A percentile compares a stretch with the other conserved stretches of the same genome.
phyloP scores from a whole-genome alignment of 2,113 vertebrate genomes.

The Pygoscelis adeliae region DNA sequence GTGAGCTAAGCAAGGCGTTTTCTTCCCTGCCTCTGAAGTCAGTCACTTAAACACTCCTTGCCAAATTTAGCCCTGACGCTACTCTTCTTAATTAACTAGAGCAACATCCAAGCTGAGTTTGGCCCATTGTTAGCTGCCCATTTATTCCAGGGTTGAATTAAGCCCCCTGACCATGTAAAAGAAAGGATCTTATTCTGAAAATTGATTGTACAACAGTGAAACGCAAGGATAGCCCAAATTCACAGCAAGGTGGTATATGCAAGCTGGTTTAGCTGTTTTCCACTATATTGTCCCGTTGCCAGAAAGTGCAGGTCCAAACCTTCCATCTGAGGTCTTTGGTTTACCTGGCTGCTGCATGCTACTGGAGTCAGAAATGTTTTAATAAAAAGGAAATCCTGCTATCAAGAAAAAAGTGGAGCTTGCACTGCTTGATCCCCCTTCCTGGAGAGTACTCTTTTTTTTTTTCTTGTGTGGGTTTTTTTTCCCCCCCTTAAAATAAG shows the following conservation, averaged over 20 bases:
- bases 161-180: neutral
- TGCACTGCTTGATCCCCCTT: neutral
- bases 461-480: neutral
- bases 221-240: neutral
- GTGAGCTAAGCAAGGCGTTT: constrained; percentile 47
- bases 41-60: constrained; percentile 17
- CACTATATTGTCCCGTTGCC: neutral
- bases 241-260: neutral
- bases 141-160: constrained; percentile 31
- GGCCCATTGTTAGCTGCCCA: neutral
- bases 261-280: neutral
- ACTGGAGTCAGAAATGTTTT: neutral
- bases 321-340: neutral
- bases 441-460: neutral
- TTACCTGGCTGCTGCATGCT: neutral
- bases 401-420: neutral
- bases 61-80: constrained; percentile 38
- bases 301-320: neutral
- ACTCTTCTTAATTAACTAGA: constrained; percentile 44
- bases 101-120: constrained; percentile 14
- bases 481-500: neutral
- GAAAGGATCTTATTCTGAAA: neutral
- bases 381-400: neutral
- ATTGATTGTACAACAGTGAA: neutral
- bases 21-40: constrained; percentile 49